Evolutionary conservation across 1,140 invertebrate species (phyloP), one percentile per base, ranked within the genome.

Genomic region (Drosophila ironensis): DNA sequence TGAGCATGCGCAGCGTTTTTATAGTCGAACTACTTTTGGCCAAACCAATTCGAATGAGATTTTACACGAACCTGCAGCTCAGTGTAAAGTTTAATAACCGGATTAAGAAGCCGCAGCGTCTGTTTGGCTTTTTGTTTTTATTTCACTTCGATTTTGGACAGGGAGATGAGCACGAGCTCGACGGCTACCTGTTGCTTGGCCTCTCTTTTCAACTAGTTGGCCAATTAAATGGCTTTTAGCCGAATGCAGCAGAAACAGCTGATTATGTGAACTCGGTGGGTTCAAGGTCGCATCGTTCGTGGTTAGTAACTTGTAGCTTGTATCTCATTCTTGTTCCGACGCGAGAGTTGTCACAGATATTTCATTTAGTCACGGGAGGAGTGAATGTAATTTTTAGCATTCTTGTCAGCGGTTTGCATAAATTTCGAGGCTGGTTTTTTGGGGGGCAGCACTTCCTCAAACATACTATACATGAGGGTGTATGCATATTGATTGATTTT

Each of bases 11-110:
- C 35, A 11, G 28, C 40, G 30, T 24, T 57, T 84, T 86, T 84
- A 84, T 84, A 86, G 40, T 46, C 44, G 38, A 60, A 48, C 22
- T 5, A 47, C 22, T 16, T n/a, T 28, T 20, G 27, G 19, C 16
- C 14, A 16, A 81, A 63, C 42, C 44, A 60, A 45, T 22, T 33
- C 61, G 40, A 51, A 24, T 38, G 38, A 54, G 19, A 74, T 57
- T 35, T 80, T 80, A 67, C 74, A 68, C 59, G 56, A 54, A 38
- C 68, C 11, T 60, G 47, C 37, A 17, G 59, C 28, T 14, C 25
- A 67, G 71, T 86, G 80, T 84, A 86, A 74, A 64, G 80, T 86
- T 86, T 86, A 80, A 86, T 75, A 86, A 86, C 80, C 80, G 80
- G 80, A 86, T 86, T 86, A 86, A 47, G 70, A 51, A 47, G 60